These are phyloP conservation scores for Glossosoma conforme DNA, from an alignment of 1,140 invertebrate species.

Conservation along the genomic window DNA sequence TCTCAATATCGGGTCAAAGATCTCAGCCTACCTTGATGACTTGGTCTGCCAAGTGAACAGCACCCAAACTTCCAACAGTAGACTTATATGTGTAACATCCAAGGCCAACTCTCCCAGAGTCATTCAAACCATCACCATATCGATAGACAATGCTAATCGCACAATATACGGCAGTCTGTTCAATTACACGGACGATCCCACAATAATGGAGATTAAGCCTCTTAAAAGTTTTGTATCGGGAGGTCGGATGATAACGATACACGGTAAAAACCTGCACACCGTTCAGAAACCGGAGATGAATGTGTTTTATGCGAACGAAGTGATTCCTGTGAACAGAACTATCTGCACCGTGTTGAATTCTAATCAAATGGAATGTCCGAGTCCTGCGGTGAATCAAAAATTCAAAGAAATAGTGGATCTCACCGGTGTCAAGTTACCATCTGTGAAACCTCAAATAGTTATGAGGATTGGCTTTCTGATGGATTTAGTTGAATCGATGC, in stretches of 20 bases:
- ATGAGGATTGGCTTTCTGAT: constrained; percentile 87
- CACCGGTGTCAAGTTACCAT: constrained; percentile 23
- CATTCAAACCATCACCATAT: constrained; percentile 48
- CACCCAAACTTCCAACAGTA: constrained; percentile 81
- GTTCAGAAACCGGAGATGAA: constrained; percentile 89
- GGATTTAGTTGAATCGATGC: constrained; percentile 88
- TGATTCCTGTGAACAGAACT: constrained; percentile 69
- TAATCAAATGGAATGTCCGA: constrained; percentile 92
- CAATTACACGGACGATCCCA: constrained; percentile 89
- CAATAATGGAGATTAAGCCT: constrained; percentile 88
- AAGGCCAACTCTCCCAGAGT: constrained; percentile 45
- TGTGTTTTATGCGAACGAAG: constrained; percentile 68
- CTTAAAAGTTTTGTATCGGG: constrained; percentile 84
- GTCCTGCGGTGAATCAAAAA: constrained; percentile 71
- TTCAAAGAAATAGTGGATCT: constrained; percentile 46
- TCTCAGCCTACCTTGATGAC: constrained; percentile 83
- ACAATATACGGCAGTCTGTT: constrained; percentile 84
- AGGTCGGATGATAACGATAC: constrained; percentile 87
- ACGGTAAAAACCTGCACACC: constrained; percentile 86
- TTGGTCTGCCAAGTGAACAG: constrained; percentile 83
- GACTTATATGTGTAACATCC: constrained; percentile 83
- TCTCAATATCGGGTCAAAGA: constrained; percentile 89
- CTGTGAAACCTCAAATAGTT: constrained; percentile 55
- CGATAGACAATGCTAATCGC: constrained; percentile 56
- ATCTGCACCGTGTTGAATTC: constrained; percentile 81